Evolutionary conservation across 2,797 vertebrate genomes (phyloP).

Genomic region (Peromyscus melanophrys): DNA sequence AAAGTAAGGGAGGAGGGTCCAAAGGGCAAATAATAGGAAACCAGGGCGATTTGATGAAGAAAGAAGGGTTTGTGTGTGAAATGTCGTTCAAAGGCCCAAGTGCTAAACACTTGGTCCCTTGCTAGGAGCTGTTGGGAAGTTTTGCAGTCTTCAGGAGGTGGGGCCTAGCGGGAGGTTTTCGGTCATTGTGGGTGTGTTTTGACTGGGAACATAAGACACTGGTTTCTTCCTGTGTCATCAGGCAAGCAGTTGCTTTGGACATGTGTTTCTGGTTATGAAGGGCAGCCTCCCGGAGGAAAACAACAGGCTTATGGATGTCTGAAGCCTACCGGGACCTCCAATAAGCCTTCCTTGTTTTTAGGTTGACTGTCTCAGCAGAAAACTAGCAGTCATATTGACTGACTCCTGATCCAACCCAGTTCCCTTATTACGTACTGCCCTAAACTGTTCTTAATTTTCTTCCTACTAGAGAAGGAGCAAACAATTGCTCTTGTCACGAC

Average conservation of each 20-base stretch:
- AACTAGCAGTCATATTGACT: not conserved
- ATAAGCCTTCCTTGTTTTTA: not conserved
- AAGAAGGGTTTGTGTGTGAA: not conserved
- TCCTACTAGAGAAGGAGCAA: not conserved
- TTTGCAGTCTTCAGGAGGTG: not conserved
- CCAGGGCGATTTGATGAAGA: not conserved
- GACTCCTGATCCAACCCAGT: not conserved
- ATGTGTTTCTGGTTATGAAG: not conserved
- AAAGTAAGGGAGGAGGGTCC: not conserved
- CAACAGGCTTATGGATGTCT: not conserved
- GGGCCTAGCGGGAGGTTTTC: not conserved
- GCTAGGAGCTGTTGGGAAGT: not conserved
- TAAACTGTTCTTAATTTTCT: not conserved
- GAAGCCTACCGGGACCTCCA: not conserved
- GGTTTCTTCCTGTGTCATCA: not conserved
- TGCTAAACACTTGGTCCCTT: not conserved
- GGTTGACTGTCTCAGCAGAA: not conserved
- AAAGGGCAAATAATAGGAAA: not conserved
- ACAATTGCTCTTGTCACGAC: not conserved
- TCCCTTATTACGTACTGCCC: not conserved
- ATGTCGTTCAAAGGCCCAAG: not conserved
- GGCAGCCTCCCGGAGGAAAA: not conserved
- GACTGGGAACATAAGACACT: not conserved
- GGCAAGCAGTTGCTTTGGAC: not conserved
- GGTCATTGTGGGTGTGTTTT: not conserved